A percentile compares a stretch with the other conserved stretches of the same genome.
Conservation (phyloP, 35 echinoderm and acorn worm genomes). For the Apostichopus parvimensis region DNA sequence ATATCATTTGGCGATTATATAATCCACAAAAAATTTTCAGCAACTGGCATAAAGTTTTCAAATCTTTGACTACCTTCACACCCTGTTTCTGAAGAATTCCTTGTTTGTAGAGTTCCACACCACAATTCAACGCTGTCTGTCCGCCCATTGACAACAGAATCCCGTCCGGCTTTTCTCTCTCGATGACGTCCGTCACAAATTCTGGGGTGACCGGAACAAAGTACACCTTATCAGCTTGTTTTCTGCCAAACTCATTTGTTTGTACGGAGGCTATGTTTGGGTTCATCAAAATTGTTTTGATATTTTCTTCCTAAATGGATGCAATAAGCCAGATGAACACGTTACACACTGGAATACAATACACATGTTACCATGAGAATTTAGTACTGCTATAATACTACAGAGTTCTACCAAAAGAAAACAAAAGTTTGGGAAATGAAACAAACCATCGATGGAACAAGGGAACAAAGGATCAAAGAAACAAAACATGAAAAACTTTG, state of each 20-base stretch:
- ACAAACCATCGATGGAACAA: no score
- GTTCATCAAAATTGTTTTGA: constrained; percentile 96
- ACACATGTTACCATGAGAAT: no score
- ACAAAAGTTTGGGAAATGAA: no score
- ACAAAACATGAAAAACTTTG: background rate
- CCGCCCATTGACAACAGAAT: constrained; percentile 99
- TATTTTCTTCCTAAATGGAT: constrained; percentile 73
- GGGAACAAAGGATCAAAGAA: background rate
- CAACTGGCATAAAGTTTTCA: no score
- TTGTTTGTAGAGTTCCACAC: constrained; percentile 88
- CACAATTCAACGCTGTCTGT: constrained; percentile 97
- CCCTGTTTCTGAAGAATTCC: constrained; percentile 85
- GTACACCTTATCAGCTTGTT: constrained; percentile 98
- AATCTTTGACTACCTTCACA: constrained; percentile 67
- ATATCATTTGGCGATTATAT: no score
- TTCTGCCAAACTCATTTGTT: constrained; percentile 96
- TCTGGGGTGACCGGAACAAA: constrained; percentile 98
- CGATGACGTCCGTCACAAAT: constrained; percentile 94
- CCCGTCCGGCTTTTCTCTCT: constrained; percentile 91
- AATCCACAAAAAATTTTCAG: no score
- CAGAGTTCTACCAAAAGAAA: no score
- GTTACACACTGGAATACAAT: background rate
- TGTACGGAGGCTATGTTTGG: constrained; percentile 99
- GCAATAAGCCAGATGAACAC: background rate
- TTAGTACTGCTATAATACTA: no score